Conservation (phyloP, 92 coral and sea anemone species). For the Zoanthus gigantus region DNA sequence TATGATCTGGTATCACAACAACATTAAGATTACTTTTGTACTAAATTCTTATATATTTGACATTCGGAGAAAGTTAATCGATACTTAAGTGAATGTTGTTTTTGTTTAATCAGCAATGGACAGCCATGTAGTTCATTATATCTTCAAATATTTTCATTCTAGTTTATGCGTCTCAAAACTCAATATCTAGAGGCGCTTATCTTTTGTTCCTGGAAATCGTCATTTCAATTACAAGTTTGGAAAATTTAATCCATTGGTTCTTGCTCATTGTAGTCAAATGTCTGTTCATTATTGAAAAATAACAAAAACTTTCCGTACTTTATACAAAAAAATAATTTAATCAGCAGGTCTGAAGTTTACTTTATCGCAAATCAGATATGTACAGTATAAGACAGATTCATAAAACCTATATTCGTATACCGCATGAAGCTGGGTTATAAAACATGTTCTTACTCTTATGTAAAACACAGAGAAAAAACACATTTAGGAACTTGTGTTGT, state of each 20-base stretch:
- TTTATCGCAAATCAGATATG: constrained; percentile 17
- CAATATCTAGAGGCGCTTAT: neutral
- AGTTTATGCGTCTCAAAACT: neutral
- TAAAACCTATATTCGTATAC: constrained; percentile 37
- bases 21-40: constrained; percentile 1
- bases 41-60: constrained; percentile 2
- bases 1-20: neutral
- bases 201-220: too few species aligned
- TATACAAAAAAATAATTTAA: constrained; percentile 23
- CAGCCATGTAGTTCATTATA: neutral
- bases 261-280: neutral
- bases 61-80: neutral
- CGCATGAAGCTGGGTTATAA: constrained; percentile 6
- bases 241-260: neutral
- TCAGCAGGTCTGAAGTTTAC: constrained; percentile 51
- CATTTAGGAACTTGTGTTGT: constrained; percentile 31
- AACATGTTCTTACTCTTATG: constrained; percentile 7
- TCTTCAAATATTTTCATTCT: neutral
- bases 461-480: constrained; percentile 32
- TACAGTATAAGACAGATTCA: constrained; percentile 20
- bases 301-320: neutral
- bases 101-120: constrained; percentile 28
- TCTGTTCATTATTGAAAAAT: constrained; percentile 1
- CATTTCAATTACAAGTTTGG: too few species aligned
- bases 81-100: neutral